Conservation (phyloP, 2,113 vertebrate genomes). For the Marcusenius ussheri region DNA sequence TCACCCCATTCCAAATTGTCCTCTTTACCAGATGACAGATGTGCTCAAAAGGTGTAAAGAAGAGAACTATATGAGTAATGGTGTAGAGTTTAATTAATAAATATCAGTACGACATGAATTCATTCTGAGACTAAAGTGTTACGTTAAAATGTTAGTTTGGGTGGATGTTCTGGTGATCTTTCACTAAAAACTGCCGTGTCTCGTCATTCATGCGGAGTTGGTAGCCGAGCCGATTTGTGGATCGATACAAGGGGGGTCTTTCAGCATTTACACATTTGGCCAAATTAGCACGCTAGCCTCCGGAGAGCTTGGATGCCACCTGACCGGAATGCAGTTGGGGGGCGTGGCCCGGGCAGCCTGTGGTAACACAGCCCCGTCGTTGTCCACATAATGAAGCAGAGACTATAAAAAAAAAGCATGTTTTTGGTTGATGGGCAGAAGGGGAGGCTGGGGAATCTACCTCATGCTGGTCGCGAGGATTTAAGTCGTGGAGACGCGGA, state of each 20-base stretch:
- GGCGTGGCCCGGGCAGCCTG: not conserved
- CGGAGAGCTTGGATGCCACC: not conserved
- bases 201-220: not conserved
- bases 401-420: not conserved
- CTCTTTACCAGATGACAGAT: not conserved
- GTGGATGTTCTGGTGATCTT: not conserved
- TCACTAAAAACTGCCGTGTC: not conserved
- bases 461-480: not conserved
- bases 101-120: not conserved
- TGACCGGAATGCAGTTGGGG: not conserved
- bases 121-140: not conserved
- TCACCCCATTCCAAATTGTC: not conserved
- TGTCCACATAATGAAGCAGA: not conserved
- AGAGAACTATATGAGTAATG: not conserved
- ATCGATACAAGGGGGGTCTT: not conserved
- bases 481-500: slow-evolving; percentile 17
- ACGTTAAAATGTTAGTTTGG: not conserved
- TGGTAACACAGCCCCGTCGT: not conserved
- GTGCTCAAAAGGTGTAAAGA: not conserved
- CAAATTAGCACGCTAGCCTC: not conserved
- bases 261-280: not conserved
- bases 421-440: not conserved
- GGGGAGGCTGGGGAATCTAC: not conserved
- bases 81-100: not conserved
- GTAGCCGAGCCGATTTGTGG: not conserved